Conservation (phyloP, 2,113 vertebrate genomes). For the Dermatemys mawii region DNA sequence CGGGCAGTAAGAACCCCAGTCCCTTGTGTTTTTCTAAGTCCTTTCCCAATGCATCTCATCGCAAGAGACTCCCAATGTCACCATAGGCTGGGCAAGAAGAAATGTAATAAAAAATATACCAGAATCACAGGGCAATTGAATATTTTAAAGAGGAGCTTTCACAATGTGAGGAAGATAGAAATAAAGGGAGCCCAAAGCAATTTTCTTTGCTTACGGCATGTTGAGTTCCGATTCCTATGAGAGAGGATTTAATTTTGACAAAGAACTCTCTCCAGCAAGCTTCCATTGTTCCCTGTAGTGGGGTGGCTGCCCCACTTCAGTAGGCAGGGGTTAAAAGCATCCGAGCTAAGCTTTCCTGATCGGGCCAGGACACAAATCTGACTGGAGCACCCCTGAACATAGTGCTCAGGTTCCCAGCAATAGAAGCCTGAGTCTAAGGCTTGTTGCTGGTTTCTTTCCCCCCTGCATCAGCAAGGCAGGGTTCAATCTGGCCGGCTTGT, state of each 20-base stretch:
- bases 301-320: no score
- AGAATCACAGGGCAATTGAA: not conserved
- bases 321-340: no score
- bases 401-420: not conserved
- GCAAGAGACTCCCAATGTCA: accelerated
- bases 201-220: not conserved
- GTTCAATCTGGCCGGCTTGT: not conserved
- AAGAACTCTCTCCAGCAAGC: not conserved
- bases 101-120: not conserved
- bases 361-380: not conserved
- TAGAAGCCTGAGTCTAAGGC: not conserved
- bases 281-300: not conserved
- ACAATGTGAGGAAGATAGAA: not conserved
- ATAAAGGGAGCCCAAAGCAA: not conserved
- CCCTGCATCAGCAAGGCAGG: not conserved
- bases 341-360: no score
- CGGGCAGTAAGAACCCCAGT: accelerated
- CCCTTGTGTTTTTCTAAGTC: not conserved
- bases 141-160: not conserved
- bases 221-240: not conserved
- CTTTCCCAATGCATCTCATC: accelerated
- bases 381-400: not conserved
- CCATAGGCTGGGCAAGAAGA: not conserved
- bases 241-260: not conserved
- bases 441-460: not conserved